These are phyloP conservation scores for Eurytoma californica DNA, from an alignment of 2,888 invertebrate species.

Conservation along the genomic window DNA sequence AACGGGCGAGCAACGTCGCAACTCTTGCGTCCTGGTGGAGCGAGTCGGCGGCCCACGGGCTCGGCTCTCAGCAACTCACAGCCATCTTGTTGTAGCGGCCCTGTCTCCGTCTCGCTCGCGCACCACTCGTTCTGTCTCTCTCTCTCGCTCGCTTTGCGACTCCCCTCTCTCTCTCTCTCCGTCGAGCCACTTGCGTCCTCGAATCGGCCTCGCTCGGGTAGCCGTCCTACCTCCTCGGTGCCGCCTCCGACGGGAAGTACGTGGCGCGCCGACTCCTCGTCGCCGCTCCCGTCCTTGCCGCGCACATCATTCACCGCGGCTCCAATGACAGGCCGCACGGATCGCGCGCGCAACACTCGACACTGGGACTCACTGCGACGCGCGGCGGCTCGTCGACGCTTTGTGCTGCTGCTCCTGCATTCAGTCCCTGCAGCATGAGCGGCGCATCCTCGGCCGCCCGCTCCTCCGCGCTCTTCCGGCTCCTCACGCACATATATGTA, in stretches of 20 bases:
- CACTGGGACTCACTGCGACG: too few relatives aligned
- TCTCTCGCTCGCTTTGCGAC: conserved; percentile 38
- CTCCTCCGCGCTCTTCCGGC: too few relatives aligned
- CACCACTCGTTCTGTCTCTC: background rate
- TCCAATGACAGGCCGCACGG: too few relatives aligned
- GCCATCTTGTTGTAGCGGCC: conserved; percentile 64
- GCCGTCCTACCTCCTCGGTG: conserved; percentile 24
- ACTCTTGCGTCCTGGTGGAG: background rate
- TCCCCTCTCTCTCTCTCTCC: conserved; percentile 36
- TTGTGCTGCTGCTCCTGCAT: too few relatives aligned
- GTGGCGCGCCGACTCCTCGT: background rate
- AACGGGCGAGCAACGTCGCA: too few relatives aligned
- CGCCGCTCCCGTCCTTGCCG: conserved; percentile 13
- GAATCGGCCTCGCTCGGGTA: background rate
- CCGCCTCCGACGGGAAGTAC: background rate
- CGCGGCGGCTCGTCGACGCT: too few relatives aligned
- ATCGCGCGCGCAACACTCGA: too few relatives aligned
- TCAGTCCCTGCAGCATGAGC: too few relatives aligned
- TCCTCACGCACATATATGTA: too few relatives aligned
- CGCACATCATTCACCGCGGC: conserved; percentile 1
- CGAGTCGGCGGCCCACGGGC: conserved; percentile 60
- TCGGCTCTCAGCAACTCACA: conserved; percentile 66
- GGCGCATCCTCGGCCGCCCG: too few relatives aligned
- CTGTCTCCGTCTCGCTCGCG: background rate
- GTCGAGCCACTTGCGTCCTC: conserved; percentile 46